Base-by-base conservation (phyloP, 2,113 vertebrate species). In the Platichthys flesus region DNA sequence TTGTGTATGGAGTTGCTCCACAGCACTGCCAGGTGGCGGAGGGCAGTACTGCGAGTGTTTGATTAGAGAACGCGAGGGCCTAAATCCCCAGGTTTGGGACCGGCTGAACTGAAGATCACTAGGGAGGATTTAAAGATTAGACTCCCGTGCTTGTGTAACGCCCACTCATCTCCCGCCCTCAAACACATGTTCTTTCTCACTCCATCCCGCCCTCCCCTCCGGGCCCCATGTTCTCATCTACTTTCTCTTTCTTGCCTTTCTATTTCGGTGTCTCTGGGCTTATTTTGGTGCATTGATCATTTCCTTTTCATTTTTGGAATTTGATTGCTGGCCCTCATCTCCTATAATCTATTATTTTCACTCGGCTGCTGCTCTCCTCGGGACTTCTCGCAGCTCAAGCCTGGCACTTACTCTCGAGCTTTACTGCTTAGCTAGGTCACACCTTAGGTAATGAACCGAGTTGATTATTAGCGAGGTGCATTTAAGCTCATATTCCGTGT, bases 101-200 rank as follows among this genome's bases (percentile, higher is more conserved):
- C 71, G 74, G 90, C 88, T 93, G 77, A 92, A 90, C 85, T 87
- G 86, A 93, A 91, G 92, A 94, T 93, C 90, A 78, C 85, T 83
- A 5, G 82, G 87, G 87, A 88, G 90, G 93, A 94, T 94, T 94
- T 94, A 93, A 91, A 94, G 93, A 94, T 94, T 94, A 94, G 89
- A 92, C 83, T 87, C 80, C 60, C 55, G 77, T 70, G 90, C 89
- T 94, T 94, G 92, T 93, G 88, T 93, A 93, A 93, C 88, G 71
- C 89, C 84, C 89, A 89, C 90, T 91, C 90, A 93, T 91, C 93
- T 90, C 87, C 76, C 86, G 83, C 87, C 86, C 86, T 80, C 87
- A 13, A 71, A 83, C 90, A 89, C 82, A 82, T 89, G 81, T 82
- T 88, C 84, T 59, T 71, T 85, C 79, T 81, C 86, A 52, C 79